Base-by-base conservation (phyloP, 2,888 invertebrate species). In the Epirrita christyi region DNA sequence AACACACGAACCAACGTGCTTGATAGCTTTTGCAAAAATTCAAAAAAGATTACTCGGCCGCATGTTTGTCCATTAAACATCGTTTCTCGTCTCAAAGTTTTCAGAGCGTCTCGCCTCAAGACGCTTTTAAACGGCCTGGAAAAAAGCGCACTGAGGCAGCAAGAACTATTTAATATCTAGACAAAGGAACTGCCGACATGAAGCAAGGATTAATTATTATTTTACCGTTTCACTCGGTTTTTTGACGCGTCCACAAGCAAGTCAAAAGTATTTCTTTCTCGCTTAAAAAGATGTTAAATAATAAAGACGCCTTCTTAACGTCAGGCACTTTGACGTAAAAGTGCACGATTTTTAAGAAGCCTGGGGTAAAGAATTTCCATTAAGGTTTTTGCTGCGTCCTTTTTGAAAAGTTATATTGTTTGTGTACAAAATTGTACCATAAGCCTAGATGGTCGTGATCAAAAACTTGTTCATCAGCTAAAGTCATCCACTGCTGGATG, bases 181-280 rank as follows among this genome's bases (percentile, higher is more conserved):
- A 84, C 86, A 89, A 88, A 84, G 86, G 85, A 86, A 76, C 73
- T 78, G 82, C 73, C 68, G 68, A 68, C 70, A 64, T 75, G 75
- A 78, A 78, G 71, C 78, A 77, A 85, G 89, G 91, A 92, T 92
- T 92, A 92, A 91, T 92, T 91, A 92, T 92, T 90, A 92, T 91
- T 92, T 91, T 90, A 91, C 86, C 85, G 80, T 91, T 86, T 86
- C 81, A 73, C 77, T 81, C 75, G 79, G 79, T 89, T 91, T 92
- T 91, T 92, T 90, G 82, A 83, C 72, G 61, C 76, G 73, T 77
- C 75, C 77, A 72, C 75, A 77, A 83, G 80, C 87, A 84, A 90
- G 89, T 89, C 88, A 89, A 90, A 90, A 88, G 88, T 89, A 85
- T 85, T 83, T 86, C 88, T 83, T 83, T 78, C 71, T 81, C 87